Evolutionary conservation across 1,140 invertebrate genomes (phyloP), one percentile per base, ranked within the genome.

Genomic region (Cheumatopsyche charites): DNA sequence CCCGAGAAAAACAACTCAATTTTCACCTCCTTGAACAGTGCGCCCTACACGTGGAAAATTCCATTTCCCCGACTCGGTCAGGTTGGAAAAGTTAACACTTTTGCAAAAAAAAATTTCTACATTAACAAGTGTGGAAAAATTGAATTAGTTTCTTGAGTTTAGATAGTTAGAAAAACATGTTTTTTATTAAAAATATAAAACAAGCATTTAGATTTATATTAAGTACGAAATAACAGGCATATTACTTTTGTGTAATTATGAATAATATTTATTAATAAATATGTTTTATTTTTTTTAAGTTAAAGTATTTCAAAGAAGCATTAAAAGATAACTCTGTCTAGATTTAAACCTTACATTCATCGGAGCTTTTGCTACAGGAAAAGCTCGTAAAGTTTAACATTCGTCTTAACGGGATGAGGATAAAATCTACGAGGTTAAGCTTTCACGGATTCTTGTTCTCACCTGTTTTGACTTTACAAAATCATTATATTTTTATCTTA

Each of bases 21-120:
- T 66, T 66, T 66, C 63, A 66, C 63, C 63, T 66, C 19, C 63
- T 66, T 47, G 63, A 66, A 66, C 63, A 47, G 25, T 47, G 63
- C 29, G 13, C 36, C 36, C 62, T 65, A 43, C 62, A 47, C 63
- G 63, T 42, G 42, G 26, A 47, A 62, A 66, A 66, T 66, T 66
- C 43, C 23, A 66, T 66, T 66, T 66, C 43, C 63, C 43, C 17
- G 1, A 36, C 3, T 36, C 29, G 29, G 29, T 4, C 29, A 3
- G 9, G 23, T 17, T 23, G 63, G 21, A 66, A 66, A 42, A 63
- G 29, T 62, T 41, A 29, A 13, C 23, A 15, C 29, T 4, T 5
- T 17, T 11, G 23, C n/a, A 13, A 13, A 15, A 15, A 15, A 15
- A n/a, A n/a, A n/a, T n/a, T 49, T 49, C 47, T 4, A 49, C 19